Evolutionary conservation across 2,797 vertebrate species (phyloP).

Genomic region (Channallabes apus): DNA sequence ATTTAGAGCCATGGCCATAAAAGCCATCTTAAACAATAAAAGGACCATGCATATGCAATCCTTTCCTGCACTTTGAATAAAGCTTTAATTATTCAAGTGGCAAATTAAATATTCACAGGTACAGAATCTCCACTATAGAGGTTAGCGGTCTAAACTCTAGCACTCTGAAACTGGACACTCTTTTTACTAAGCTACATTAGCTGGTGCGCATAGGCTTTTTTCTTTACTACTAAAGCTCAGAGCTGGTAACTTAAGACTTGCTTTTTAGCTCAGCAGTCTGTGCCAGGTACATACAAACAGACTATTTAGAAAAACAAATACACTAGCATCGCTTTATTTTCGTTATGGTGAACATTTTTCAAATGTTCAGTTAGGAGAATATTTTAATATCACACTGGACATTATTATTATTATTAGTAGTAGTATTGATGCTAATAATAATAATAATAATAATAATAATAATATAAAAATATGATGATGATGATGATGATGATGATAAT

Average conservation of each 20-base stretch:
- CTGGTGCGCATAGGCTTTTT: constrained; percentile 29
- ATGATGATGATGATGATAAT: neutral
- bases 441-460: neutral
- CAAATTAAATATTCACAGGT: constrained; percentile 59
- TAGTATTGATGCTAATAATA: neutral
- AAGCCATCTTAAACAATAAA: constrained; percentile 36
- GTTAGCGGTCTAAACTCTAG: constrained; percentile 33
- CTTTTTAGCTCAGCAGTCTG: constrained; percentile 27
- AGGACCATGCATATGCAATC: neutral
- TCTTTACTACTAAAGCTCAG: constrained; percentile 33
- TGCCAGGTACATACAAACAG: constrained; percentile 16
- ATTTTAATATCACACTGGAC: neutral
- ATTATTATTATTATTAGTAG: neutral
- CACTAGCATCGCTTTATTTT: neutral
- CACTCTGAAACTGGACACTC: constrained; percentile 48
- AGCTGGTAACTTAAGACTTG: constrained; percentile 43
- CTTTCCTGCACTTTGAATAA: constrained; percentile 44
- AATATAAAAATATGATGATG: neutral
- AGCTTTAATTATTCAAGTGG: constrained; percentile 56
- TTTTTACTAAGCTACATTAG: constrained; percentile 43
- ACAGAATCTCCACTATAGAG: constrained; percentile 50
- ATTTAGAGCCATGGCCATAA: constrained; percentile 19
- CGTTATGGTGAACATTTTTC: neutral
- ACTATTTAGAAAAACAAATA: constrained; percentile 8
- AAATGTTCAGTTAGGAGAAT: neutral